phyloP scores from a whole-genome alignment of 2,888 invertebrate genomes.

The Amphipyra berbera region DNA sequence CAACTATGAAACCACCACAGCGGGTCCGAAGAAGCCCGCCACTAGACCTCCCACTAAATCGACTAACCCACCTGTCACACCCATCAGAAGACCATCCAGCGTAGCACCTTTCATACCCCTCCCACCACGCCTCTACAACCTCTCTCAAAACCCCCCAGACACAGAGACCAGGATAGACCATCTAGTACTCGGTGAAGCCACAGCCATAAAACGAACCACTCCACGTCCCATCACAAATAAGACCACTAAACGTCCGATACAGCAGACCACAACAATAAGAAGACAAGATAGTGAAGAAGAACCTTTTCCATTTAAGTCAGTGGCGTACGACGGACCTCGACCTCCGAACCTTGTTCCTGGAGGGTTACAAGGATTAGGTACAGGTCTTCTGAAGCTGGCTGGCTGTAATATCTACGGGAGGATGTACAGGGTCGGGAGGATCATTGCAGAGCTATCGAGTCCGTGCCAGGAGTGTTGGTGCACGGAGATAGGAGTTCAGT shows the following conservation, averaged over 20 bases:
- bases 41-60: conserved; percentile 38
- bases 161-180: conserved; percentile 83
- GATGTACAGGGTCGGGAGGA: conserved; percentile 95
- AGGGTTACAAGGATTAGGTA: conserved; percentile 64
- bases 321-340: conserved; percentile 56
- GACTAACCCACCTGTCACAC: conserved; percentile 44
- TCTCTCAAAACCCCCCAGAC: conserved; percentile 70
- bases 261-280: conserved; percentile 47
- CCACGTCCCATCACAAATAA: conserved; percentile 62
- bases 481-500: conserved; percentile 96
- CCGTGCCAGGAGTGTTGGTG: conserved; percentile 96
- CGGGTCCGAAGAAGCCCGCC: conserved; percentile 40
- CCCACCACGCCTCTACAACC: conserved; percentile 68
- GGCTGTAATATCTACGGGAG: conserved; percentile 97
- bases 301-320: conserved; percentile 53
- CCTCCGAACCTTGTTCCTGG: conserved; percentile 60
- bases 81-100: conserved; percentile 53
- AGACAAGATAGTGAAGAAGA: conserved; percentile 57
- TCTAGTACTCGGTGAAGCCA: conserved; percentile 83
- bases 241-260: conserved; percentile 51
- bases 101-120: conserved; percentile 73
- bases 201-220: conserved; percentile 76
- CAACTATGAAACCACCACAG: conserved; percentile 77
- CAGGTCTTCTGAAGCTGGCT: conserved; percentile 93
- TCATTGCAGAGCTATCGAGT: conserved; percentile 95